Evolutionary conservation across 1,140 invertebrate species (phyloP).

Genomic region (Sesamia nonagrioides): DNA sequence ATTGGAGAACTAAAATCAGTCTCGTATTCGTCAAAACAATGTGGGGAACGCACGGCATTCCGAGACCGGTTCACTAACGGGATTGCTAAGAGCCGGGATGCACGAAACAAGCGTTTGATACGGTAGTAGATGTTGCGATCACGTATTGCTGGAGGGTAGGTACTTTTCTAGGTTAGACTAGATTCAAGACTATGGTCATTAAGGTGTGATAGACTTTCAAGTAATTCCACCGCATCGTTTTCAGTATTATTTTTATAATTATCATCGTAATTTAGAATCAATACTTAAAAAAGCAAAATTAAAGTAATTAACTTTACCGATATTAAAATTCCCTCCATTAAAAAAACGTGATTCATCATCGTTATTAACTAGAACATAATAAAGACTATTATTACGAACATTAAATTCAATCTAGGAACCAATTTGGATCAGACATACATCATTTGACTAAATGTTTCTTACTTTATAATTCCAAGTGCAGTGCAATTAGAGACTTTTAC

Average conservation of each 20-base stretch:
- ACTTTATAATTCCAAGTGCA: conserved; percentile 35
- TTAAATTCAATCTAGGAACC: conserved; percentile 24
- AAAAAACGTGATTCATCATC: conserved; percentile 28
- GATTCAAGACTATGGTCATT: background rate
- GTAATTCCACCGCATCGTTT: background rate
- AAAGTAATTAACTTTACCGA: background rate
- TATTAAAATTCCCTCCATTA: background rate
- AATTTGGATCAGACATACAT: conserved; percentile 22
- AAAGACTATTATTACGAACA: conserved; percentile 33
- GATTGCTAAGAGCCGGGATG: conserved; percentile 60
- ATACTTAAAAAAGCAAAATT: background rate
- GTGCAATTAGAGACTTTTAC: conserved; percentile 45
- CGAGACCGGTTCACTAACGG: conserved; percentile 71
- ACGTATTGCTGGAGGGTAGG: conserved; percentile 32
- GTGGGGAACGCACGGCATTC: conserved; percentile 65
- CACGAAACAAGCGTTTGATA: conserved; percentile 62
- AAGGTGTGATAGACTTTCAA: background rate
- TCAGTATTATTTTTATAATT: background rate
- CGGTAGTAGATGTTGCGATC: conserved; percentile 54
- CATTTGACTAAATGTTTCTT: conserved; percentile 22
- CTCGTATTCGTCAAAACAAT: conserved; percentile 59
- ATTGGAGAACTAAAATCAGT: conserved; percentile 54
- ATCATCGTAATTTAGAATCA: background rate
- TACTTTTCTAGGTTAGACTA: background rate
- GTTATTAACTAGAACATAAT: conserved; percentile 23